Conservation (phyloP, 2,113 vertebrate genomes). For the Lipotes vexillifer region DNA sequence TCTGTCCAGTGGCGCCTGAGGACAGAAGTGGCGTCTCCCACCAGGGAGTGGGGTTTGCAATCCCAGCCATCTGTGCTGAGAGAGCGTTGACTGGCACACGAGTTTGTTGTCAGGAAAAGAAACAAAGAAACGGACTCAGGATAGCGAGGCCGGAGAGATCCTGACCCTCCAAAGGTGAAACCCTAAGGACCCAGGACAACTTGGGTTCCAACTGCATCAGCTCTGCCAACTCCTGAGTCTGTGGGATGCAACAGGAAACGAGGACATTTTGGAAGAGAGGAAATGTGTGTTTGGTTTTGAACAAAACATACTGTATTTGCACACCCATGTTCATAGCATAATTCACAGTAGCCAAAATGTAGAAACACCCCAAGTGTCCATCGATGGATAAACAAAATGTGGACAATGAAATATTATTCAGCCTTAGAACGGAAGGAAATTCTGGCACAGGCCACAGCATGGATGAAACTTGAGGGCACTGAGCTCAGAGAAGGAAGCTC, state of each 20-base stretch:
- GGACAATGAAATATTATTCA: no score
- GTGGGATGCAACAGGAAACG: accelerated
- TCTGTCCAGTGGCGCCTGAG: accelerated
- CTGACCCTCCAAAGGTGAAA: not conserved
- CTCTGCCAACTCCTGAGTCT: not conserved
- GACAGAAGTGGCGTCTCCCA: not conserved
- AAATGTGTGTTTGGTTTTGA: not conserved
- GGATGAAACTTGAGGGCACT: accelerated
- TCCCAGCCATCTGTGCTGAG: accelerated
- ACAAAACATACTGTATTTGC: not conserved
- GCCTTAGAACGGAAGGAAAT: not conserved
- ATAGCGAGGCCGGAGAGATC: not conserved
- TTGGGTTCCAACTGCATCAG: accelerated
- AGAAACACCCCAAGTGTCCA: not conserved
- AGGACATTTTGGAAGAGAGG: not conserved
- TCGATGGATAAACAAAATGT: not conserved
- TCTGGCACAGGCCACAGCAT: accelerated
- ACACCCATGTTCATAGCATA: not conserved
- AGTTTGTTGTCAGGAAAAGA: not conserved
- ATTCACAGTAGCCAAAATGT: not conserved
- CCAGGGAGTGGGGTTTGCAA: not conserved
- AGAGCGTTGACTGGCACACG: not conserved
- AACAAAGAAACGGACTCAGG: not conserved
- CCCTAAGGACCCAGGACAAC: no score
- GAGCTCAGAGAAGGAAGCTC: accelerated